phyloP scores from a whole-genome alignment of 2,888 invertebrate species.

The Thyatira batis region DNA sequence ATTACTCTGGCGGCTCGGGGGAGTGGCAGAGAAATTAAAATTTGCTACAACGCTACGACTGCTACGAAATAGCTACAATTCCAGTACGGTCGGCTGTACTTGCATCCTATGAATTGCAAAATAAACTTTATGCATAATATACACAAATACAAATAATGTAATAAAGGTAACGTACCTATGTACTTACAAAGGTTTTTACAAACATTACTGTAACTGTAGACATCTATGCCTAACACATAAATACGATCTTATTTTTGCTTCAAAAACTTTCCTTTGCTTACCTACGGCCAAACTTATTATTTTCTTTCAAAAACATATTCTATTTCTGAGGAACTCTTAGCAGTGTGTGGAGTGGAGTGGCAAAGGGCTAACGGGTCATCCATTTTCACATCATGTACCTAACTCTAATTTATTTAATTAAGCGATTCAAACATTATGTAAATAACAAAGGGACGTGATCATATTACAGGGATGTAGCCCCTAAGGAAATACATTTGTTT shows the following conservation, averaged over 20 bases:
- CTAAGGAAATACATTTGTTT: slow-evolving; percentile 19
- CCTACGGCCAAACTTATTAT: neutral
- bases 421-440: slow-evolving; percentile 13
- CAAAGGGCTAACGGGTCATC: neutral
- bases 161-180: too few species aligned
- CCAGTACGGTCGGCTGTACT: too few species aligned
- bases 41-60: too few species aligned
- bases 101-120: too few species aligned
- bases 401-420: slow-evolving; percentile 16
- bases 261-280: neutral
- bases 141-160: too few species aligned
- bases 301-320: neutral
- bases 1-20: too few species aligned
- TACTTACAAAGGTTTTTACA: too few species aligned
- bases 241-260: neutral
- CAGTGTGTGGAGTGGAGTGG: neutral
- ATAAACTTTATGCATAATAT: too few species aligned
- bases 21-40: too few species aligned
- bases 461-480: slow-evolving; percentile 11
- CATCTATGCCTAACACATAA: neutral
- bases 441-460: slow-evolving; percentile 15
- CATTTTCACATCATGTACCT: slow-evolving; percentile 9
- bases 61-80: too few species aligned
- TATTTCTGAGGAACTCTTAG: neutral
- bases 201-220: too few species aligned